These are phyloP conservation scores for Elaeidobius kamerunicus DNA, from an alignment of 2,888 invertebrate genomes.

Conservation along the genomic window DNA sequence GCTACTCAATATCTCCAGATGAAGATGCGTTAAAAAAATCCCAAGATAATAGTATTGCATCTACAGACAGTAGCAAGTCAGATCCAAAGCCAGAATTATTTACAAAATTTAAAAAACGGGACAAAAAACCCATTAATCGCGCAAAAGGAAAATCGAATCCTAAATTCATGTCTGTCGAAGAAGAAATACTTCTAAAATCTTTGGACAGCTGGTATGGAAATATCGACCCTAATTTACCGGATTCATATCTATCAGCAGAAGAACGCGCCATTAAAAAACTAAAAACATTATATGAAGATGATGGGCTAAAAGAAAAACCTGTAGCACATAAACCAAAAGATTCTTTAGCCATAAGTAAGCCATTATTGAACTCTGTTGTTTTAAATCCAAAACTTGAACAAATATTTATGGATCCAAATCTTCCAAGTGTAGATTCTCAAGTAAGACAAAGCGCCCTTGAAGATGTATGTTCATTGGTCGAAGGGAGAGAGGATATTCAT, in stretches of 20 bases:
- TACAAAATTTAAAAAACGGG: conserved; percentile 32
- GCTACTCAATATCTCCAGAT: background rate
- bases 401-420: conserved; percentile 40
- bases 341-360: conserved; percentile 46
- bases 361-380: conserved; percentile 44
- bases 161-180: conserved; percentile 39
- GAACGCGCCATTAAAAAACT: conserved; percentile 43
- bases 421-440: conserved; percentile 39
- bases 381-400: conserved; percentile 43
- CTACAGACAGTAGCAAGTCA: conserved; percentile 25
- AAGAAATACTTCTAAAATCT: conserved; percentile 40
- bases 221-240: conserved; percentile 43
- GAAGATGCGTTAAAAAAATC: background rate
- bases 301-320: conserved; percentile 38
- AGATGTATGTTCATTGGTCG: conserved; percentile 10
- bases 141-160: conserved; percentile 11
- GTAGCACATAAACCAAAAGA: conserved; percentile 43
- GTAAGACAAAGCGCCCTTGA: conserved; percentile 27
- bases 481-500: conserved; percentile 6
- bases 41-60: conserved; percentile 16
- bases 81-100: conserved; percentile 28
- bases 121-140: conserved; percentile 26
- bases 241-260: conserved; percentile 42
- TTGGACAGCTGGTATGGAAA: conserved; percentile 41
- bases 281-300: conserved; percentile 42